Percentiles rank a stretch among this genome's conserved stretches.
Evolutionary conservation across 2,113 vertebrate species (phyloP).

Genomic region (Lucifuga dentata): DNA sequence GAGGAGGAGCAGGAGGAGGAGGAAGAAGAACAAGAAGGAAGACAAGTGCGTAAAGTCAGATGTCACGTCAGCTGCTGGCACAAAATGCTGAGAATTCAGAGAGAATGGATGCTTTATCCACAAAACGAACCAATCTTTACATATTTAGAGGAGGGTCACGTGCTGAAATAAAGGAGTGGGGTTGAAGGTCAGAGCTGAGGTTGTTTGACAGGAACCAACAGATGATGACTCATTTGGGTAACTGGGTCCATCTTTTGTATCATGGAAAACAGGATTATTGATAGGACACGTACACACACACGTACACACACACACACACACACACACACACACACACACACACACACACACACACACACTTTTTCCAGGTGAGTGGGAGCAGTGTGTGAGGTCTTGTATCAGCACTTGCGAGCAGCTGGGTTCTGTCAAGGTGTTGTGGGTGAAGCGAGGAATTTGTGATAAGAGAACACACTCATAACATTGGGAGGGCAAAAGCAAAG

Average conservation of each 20-base stretch:
- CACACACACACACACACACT: neutral
- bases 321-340: neutral
- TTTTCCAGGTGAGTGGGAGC: constrained; percentile 10
- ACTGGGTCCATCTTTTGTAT: neutral
- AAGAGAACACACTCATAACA: constrained; percentile 5
- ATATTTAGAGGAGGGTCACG: too few relatives aligned
- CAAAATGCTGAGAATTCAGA: constrained; percentile 19
- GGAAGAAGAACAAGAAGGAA: neutral
- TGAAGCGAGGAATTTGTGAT: constrained; percentile 1
- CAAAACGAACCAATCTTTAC: too few relatives aligned
- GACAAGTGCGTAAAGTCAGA: constrained; percentile 21
- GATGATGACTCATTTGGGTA: neutral
- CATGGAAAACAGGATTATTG: too few relatives aligned
- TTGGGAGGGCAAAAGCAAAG: neutral
- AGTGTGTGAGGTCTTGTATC: constrained; percentile 53
- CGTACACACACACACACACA: constrained; percentile 1
- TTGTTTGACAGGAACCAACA: neutral
- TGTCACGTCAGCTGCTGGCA: constrained; percentile 29
- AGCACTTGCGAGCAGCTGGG: constrained; percentile 56
- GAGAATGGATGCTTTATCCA: too few relatives aligned
- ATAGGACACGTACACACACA: too few relatives aligned
- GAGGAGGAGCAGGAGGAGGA: constrained; percentile 1
- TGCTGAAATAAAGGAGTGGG: too few relatives aligned
- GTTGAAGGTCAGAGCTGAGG: neutral
- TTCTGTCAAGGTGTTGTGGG: constrained; percentile 50